Evolutionary conservation across 1,140 invertebrate species (phyloP).

Genomic region (Lordiphosa clarofinis): DNA sequence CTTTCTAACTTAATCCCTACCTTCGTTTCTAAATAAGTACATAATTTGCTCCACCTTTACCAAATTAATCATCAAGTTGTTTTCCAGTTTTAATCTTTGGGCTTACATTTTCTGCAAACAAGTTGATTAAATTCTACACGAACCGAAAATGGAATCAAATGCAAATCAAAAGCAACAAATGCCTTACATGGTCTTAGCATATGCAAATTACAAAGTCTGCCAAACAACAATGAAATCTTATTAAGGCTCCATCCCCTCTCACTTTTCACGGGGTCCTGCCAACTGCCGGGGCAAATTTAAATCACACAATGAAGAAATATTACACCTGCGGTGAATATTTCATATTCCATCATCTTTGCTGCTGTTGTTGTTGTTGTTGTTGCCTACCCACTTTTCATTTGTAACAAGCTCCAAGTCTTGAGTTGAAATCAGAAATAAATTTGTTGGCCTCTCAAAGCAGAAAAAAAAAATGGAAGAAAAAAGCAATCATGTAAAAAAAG

Average conservation of each 20-base stretch:
- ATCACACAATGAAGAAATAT: constrained; percentile 66
- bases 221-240: constrained; percentile 65
- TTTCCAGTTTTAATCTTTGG: too few species aligned
- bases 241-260: constrained; percentile 28
- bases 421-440: constrained; percentile 56
- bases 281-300: constrained; percentile 52
- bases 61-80: too few species aligned
- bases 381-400: constrained; percentile 23
- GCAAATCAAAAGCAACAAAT: constrained; percentile 17
- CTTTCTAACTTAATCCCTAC: too few species aligned
- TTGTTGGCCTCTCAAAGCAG: constrained; percentile 17
- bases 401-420: constrained; percentile 23
- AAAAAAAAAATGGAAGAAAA: constrained; percentile 23
- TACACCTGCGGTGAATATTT: constrained; percentile 68
- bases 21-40: too few species aligned
- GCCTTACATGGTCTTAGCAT: constrained; percentile 17
- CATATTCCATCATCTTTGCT: constrained; percentile 22
- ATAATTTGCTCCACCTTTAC: too few species aligned
- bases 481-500: constrained; percentile 56
- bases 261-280: constrained; percentile 12
- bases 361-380: background rate
- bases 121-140: constrained; percentile 6
- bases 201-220: constrained; percentile 52
- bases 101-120: background rate
- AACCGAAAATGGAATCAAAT: constrained; percentile 28